These are phyloP conservation scores for Chrysoperla carnea DNA, from an alignment of 1,140 invertebrate genomes.

Conservation along the genomic window DNA sequence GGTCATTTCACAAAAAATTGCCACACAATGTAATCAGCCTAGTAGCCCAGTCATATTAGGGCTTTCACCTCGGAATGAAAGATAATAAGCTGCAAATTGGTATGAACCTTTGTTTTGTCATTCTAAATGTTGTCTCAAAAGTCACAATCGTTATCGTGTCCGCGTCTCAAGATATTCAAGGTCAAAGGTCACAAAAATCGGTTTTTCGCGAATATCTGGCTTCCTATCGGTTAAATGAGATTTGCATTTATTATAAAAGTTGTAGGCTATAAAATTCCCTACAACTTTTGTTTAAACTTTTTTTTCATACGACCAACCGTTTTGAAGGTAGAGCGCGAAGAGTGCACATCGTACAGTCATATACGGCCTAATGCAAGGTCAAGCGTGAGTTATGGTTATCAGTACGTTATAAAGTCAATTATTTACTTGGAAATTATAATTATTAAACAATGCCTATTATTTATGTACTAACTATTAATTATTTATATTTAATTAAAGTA, in stretches of 20 bases:
- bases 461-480: slow-evolving; percentile 5
- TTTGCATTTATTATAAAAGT: slow-evolving; percentile 5
- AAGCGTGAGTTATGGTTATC: slow-evolving; percentile 1
- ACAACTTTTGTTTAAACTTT: slow-evolving; percentile 3
- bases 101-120: background rate
- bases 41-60: background rate
- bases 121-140: slow-evolving; percentile 5
- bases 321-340: slow-evolving; percentile 4
- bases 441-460: slow-evolving; percentile 6
- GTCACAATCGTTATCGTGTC: slow-evolving; percentile 4
- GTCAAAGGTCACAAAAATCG: slow-evolving; percentile 7
- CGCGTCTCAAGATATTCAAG: slow-evolving; percentile 6
- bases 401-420: background rate
- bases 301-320: slow-evolving; percentile 8
- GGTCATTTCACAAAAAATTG: too few species aligned
- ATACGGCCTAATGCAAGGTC: slow-evolving; percentile 1
- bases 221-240: slow-evolving; percentile 5
- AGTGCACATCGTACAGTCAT: slow-evolving; percentile 2
- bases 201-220: slow-evolving; percentile 4
- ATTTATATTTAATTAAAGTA: slow-evolving; percentile 2
- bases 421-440: too few species aligned
- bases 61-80: slow-evolving; percentile 6
- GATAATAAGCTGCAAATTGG: slow-evolving; percentile 5
- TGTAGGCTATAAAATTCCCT: slow-evolving; percentile 8
- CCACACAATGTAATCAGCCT: too few species aligned